phyloP scores from a whole-genome alignment of 2,113 vertebrate genomes.

The Xiphophorus maculatus region DNA sequence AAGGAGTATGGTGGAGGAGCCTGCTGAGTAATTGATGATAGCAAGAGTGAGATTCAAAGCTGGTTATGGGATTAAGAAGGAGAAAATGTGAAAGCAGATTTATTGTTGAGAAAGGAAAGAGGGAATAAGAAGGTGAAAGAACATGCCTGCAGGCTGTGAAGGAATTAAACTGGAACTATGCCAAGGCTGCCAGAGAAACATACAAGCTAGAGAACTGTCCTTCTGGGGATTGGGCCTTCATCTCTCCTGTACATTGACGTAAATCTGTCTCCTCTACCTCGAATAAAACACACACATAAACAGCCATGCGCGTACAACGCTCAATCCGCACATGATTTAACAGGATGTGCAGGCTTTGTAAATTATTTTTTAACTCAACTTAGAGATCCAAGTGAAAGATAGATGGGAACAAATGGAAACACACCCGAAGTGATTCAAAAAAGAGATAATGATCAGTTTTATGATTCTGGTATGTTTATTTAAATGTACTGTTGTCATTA shows the following conservation, averaged over 20 bases:
- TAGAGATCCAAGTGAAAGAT: slow-evolving; percentile 41
- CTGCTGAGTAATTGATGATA: background rate
- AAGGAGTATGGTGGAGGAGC: too few species aligned
- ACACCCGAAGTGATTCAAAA: too few species aligned
- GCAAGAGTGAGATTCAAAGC: background rate
- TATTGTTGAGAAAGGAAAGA: slow-evolving; percentile 17
- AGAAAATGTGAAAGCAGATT: slow-evolving; percentile 37
- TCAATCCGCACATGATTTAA: slow-evolving; percentile 44
- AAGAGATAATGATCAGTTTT: too few species aligned
- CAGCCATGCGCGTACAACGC: background rate
- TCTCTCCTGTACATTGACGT: slow-evolving; percentile 48
- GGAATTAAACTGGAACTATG: slow-evolving; percentile 69
- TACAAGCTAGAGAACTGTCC: slow-evolving; percentile 42
- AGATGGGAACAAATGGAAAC: slow-evolving; percentile 8
- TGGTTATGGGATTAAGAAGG: slow-evolving; percentile 25
- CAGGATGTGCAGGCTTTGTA: slow-evolving; percentile 47
- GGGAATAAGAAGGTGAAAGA: slow-evolving; percentile 42
- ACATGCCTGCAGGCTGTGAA: slow-evolving; percentile 53
- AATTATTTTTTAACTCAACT: slow-evolving; percentile 53
- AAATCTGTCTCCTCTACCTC: slow-evolving; percentile 71
- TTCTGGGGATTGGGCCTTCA: slow-evolving; percentile 61
- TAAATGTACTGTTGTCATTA: too few species aligned
- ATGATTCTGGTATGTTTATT: too few species aligned
- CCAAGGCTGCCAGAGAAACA: slow-evolving; percentile 37
- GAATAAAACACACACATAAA: slow-evolving; percentile 46